Conservation (phyloP, 1,140 invertebrate genomes). For the Bilobella aurantiaca region DNA sequence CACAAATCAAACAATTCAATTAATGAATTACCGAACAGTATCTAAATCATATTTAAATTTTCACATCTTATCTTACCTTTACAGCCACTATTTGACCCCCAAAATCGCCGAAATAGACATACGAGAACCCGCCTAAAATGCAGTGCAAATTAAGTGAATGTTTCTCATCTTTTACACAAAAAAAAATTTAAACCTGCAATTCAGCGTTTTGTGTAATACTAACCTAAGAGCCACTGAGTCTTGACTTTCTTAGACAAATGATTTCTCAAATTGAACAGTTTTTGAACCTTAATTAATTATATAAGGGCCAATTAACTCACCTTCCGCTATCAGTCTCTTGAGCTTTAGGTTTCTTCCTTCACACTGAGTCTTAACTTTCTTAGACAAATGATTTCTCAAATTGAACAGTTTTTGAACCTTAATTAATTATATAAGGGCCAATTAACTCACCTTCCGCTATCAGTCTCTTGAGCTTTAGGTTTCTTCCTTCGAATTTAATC, state of each 20-base stretch:
- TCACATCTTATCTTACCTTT: constrained; percentile 20
- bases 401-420: no score
- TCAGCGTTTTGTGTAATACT: no score
- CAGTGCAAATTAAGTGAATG: not conserved
- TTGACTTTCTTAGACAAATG: no score
- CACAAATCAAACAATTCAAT: not conserved
- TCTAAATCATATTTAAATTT: no score
- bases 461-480: not conserved
- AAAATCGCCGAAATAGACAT: constrained; percentile 25
- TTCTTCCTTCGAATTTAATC: not conserved
- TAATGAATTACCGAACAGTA: no score
- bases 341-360: not conserved
- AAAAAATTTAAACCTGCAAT: no score
- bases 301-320: not conserved
- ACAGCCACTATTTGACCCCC: constrained; percentile 22
- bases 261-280: no score
- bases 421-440: not conserved
- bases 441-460: not conserved
- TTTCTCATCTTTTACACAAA: no score
- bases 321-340: not conserved
- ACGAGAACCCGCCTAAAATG: constrained; percentile 28
- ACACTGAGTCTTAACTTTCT: no score
- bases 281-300: no score
- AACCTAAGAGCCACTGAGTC: no score
- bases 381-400: no score